Conservation (phyloP, 1,140 invertebrate species). For the Chironomus striatipennis region DNA sequence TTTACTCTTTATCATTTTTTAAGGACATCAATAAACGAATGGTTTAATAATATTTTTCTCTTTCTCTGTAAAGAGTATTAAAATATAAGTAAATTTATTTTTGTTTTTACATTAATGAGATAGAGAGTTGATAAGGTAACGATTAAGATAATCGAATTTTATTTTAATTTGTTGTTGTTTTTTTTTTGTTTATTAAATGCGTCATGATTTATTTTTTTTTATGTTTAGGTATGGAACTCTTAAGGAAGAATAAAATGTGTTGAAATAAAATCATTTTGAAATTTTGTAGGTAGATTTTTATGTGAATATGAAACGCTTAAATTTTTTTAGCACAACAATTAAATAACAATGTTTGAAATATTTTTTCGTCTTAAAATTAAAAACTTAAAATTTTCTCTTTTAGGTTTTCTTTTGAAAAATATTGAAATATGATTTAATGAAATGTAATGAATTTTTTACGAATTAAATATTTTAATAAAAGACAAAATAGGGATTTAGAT, state of each 20-base stretch:
- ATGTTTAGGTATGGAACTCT: not conserved
- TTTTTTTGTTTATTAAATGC: not conserved
- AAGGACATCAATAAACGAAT: constrained; percentile 1
- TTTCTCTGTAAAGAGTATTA: not conserved
- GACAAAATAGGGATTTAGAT: not conserved
- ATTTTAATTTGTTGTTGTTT: too few species aligned
- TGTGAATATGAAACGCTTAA: too few species aligned
- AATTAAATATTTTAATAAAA: not conserved
- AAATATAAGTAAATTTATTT: not conserved
- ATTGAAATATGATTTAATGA: too few species aligned
- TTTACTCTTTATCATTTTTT: not conserved
- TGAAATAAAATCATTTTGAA: not conserved
- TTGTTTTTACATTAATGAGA: constrained; percentile 20
- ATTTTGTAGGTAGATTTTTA: not conserved
- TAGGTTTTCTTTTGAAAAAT: too few species aligned
- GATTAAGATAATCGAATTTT: not conserved
- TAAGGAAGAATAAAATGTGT: too few species aligned
- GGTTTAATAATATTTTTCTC: not conserved
- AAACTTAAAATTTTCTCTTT: not conserved
- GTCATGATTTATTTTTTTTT: not conserved
- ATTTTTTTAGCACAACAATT: not conserved
- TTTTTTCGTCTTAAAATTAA: not conserved
- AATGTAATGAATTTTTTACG: not conserved
- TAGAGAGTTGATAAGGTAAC: constrained; percentile 23
- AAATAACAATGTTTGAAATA: not conserved